phyloP scores from a whole-genome alignment of 2,888 invertebrate genomes.

The Cephus runcator region DNA sequence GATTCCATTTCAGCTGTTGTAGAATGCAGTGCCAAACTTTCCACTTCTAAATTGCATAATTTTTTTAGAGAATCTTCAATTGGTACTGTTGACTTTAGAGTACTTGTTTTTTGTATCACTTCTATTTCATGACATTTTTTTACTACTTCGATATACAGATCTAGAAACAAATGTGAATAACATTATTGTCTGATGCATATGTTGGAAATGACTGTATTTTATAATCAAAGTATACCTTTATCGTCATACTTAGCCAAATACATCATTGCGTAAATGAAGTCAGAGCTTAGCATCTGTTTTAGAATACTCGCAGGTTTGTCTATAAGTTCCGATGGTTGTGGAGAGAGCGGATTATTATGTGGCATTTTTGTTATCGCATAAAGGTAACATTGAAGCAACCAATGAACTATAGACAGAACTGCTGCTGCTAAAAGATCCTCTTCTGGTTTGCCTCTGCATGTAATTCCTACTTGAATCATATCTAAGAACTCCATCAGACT shows the following conservation, averaged over 20 bases:
- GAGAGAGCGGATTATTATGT: slow-evolving; percentile 48
- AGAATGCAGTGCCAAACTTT: slow-evolving; percentile 68
- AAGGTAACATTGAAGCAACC: slow-evolving; percentile 82
- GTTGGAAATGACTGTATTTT: background rate
- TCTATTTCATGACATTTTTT: slow-evolving; percentile 84
- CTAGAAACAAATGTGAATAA: slow-evolving; percentile 54
- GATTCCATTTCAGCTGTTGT: slow-evolving; percentile 71
- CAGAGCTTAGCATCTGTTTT: slow-evolving; percentile 75
- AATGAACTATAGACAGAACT: slow-evolving; percentile 82
- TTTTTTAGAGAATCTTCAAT: slow-evolving; percentile 73
- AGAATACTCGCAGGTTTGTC: slow-evolving; percentile 78
- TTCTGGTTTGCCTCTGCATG: slow-evolving; percentile 85
- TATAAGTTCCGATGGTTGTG: slow-evolving; percentile 73
- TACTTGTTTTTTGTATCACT: slow-evolving; percentile 70
- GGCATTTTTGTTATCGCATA: slow-evolving; percentile 64
- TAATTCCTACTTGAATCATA: slow-evolving; percentile 72
- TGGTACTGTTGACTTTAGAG: slow-evolving; percentile 69
- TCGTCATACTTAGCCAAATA: slow-evolving; percentile 86
- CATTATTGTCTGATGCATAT: background rate
- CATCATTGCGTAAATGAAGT: slow-evolving; percentile 84
- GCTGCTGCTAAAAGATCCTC: slow-evolving; percentile 86
- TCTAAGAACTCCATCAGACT: slow-evolving; percentile 88
- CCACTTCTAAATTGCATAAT: slow-evolving; percentile 73
- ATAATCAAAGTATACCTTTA: slow-evolving; percentile 69
- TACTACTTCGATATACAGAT: slow-evolving; percentile 74